phyloP scores from a whole-genome alignment of 2,888 invertebrate species.

The Cryptophagus acutangulus region DNA sequence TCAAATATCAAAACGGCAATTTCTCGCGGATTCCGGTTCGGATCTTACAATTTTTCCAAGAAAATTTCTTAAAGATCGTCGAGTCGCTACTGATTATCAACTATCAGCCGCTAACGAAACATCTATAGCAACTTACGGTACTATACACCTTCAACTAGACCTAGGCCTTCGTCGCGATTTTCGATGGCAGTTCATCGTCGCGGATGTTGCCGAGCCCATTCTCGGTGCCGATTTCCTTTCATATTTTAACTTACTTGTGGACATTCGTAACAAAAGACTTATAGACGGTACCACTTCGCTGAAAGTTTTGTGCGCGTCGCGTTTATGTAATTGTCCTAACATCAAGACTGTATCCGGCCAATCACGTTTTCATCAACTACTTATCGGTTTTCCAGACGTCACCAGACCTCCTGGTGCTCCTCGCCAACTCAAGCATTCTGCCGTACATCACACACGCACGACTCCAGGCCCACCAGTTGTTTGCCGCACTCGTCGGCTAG shows the following conservation, averaged over 20 bases:
- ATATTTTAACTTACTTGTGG: no score
- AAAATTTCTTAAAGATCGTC: no score
- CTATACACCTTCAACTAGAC: not conserved
- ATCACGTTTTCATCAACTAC: slow-evolving; percentile 7
- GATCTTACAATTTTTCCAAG: slow-evolving; percentile 6
- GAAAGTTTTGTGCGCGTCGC: not conserved
- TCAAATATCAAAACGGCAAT: no score
- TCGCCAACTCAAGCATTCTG: no score
- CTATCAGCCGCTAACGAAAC: slow-evolving; percentile 7
- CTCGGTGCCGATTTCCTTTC: slow-evolving; percentile 11
- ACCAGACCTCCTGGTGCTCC: no score
- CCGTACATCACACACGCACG: slow-evolving; percentile 31
- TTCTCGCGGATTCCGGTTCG: slow-evolving; percentile 10
- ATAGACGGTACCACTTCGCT: slow-evolving; percentile 6
- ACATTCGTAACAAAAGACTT: no score
- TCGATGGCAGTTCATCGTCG: no score
- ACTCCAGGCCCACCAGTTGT: slow-evolving; percentile 33
- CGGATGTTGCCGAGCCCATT: no score
- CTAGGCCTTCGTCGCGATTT: no score
- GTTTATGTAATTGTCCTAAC: not conserved
- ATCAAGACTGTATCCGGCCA: not conserved
- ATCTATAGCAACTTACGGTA: no score
- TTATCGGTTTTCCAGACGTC: no score
- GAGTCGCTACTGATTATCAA: not conserved
- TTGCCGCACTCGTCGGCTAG: slow-evolving; percentile 30